A percentile compares a stretch with the other conserved stretches of the same genome.
Evolutionary conservation across 2,888 invertebrate genomes (phyloP).

Genomic region (Pinctada fucata): DNA sequence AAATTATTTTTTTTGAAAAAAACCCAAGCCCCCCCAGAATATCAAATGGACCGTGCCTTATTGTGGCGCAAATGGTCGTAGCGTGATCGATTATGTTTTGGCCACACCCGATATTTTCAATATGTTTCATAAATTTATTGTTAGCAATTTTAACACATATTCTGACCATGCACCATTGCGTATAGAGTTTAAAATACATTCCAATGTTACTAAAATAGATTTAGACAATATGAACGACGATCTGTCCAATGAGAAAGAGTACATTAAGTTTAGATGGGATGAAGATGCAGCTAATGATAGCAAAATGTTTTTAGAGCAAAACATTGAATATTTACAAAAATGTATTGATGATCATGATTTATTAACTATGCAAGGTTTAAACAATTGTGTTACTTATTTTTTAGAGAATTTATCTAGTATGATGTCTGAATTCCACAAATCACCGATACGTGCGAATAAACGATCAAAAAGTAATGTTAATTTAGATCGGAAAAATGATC

Average conservation of each 20-base stretch:
- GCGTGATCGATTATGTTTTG: slow-evolving; percentile 14
- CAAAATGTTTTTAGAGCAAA: not conserved
- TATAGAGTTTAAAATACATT: not conserved
- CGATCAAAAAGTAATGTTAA: not conserved
- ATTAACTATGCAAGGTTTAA: not conserved
- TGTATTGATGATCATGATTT: no score
- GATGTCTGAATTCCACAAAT: not conserved
- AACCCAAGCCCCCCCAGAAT: no score
- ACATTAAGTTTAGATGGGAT: not conserved
- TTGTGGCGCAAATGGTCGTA: slow-evolving; percentile 7
- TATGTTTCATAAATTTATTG: not conserved
- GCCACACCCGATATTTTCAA: not conserved
- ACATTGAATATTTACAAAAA: no score
- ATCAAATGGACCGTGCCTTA: no score
- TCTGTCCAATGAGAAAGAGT: no score
- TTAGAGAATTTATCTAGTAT: not conserved
- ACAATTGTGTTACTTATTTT: not conserved
- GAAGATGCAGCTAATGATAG: not conserved
- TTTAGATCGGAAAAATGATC: not conserved
- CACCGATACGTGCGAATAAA: not conserved
- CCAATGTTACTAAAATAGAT: not conserved
- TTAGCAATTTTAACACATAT: slow-evolving; percentile 10
- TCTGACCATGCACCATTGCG: slow-evolving; percentile 9
- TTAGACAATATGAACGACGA: no score
- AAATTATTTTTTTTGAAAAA: no score